phyloP scores from a whole-genome alignment of 2,888 invertebrate genomes.

The Geotrupes spiniger region DNA sequence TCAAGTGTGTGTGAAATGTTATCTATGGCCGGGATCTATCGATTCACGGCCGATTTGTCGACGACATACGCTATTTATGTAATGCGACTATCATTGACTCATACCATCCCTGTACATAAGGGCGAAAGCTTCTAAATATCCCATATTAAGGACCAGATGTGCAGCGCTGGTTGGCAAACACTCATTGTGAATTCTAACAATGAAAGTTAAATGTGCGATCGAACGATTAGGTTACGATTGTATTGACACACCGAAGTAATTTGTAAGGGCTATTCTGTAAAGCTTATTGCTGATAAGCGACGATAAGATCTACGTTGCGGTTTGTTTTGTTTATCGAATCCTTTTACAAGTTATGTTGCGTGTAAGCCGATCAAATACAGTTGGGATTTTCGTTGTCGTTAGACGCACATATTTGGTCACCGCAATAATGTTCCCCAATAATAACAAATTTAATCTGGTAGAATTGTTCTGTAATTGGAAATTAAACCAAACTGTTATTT shows the following conservation, averaged over 20 bases:
- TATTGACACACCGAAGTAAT: constrained; percentile 49
- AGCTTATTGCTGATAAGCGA: constrained; percentile 33
- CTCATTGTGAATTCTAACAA: constrained; percentile 47
- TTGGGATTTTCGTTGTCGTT: no score
- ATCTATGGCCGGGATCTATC: constrained; percentile 45
- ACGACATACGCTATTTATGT: constrained; percentile 45
- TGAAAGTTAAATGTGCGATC: constrained; percentile 51
- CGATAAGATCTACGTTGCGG: constrained; percentile 43
- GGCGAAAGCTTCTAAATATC: constrained; percentile 29
- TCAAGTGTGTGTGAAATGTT: constrained; percentile 48
- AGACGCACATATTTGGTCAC: no score
- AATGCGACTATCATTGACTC: constrained; percentile 42
- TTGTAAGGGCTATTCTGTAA: constrained; percentile 46
- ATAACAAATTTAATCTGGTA: no score
- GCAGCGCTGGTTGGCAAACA: constrained; percentile 44
- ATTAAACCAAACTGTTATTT: no score
- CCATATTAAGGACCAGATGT: constrained; percentile 46
- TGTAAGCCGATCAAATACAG: constrained; percentile 37
- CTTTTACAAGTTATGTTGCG: constrained; percentile 37
- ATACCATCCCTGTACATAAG: constrained; percentile 30
- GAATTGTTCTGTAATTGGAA: no score
- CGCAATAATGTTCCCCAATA: no score
- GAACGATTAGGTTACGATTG: constrained; percentile 49
- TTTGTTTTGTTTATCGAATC: constrained; percentile 44
- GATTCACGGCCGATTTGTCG: constrained; percentile 42